These are phyloP conservation scores for Lasioglossum vierecki DNA, from an alignment of 2,888 invertebrate species.

Conservation along the genomic window DNA sequence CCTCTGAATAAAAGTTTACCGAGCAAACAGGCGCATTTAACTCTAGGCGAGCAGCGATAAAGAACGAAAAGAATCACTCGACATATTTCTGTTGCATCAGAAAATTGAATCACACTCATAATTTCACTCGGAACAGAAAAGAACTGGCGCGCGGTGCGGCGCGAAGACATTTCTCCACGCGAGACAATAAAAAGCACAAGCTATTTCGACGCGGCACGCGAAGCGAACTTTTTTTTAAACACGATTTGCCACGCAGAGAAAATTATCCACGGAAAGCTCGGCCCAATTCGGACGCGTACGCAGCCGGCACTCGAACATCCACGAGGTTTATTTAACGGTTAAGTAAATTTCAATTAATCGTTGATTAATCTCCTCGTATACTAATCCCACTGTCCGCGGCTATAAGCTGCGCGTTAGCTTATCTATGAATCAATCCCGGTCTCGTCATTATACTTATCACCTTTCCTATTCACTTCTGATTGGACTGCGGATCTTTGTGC, in stretches of 20 bases:
- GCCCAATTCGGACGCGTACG: background rate
- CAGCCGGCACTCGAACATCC: background rate
- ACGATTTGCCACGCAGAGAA: background rate
- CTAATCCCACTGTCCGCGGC: conserved; percentile 14
- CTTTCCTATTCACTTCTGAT: background rate
- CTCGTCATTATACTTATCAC: background rate
- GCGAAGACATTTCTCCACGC: background rate
- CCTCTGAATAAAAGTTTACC: background rate
- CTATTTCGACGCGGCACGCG: background rate
- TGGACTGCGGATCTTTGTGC: too few species aligned
- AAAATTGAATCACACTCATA: background rate
- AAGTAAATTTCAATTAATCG: conserved; percentile 58
- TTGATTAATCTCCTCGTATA: conserved; percentile 43
- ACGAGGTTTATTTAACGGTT: conserved; percentile 45
- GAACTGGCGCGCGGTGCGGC: background rate
- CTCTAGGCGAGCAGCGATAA: too few species aligned
- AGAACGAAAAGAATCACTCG: background rate
- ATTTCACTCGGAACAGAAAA: background rate
- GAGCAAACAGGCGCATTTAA: too few species aligned
- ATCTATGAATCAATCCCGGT: conserved; percentile 28
- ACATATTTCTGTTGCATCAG: background rate
- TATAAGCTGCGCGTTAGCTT: background rate
- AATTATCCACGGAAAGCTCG: background rate
- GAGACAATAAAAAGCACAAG: conserved; percentile 8
- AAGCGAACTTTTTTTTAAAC: conserved; percentile 17